Evolutionary conservation across 1,140 invertebrate species (phyloP), one percentile per base, ranked within the genome.

Genomic region (Eueides isabella): DNA sequence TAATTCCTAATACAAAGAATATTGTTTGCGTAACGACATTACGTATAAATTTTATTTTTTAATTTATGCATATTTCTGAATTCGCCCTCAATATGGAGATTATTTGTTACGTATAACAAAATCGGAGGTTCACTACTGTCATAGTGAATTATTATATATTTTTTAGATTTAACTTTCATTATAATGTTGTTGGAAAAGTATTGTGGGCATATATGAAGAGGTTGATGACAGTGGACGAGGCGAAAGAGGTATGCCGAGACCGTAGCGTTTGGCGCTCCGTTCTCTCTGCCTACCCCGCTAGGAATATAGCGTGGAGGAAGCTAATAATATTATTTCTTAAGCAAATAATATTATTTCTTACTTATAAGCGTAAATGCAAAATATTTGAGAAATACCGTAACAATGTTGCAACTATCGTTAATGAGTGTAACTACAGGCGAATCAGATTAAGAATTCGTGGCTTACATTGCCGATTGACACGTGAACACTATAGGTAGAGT

Each of bases 401-500:
- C 76, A 78, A 78, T 71, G 35, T 70, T 64, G 41, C 72, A 77
- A 77, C 74, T 71, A 74, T 41, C 55, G 69, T 74, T 78, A 74
- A 78, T 71, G 72, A 69, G 16, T 61, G 61, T 67, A 64, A 78
- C 64, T 72, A 78, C 68, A 72, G 66, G 64, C 72, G 72, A 61
- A 68, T 72, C 73, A 69, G 68, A 75, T 78, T 78, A 23, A 66
- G 69, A 72, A 68, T 78, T 78, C 76, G 72, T 78, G 72, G 70
- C 35, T 63, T 16, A 61, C 33, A 68, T 68, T 62, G 31, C 55
- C 19, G 14, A 19, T 63, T 28, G 35, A 30, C 72, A 73, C 71
- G 71, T 67, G 64, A 72, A 48, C 7, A 48, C 41, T 19, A 48
- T 48, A 48, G 16, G 41, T 48, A 7, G 16, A 19, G 16, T 19